Conservation (phyloP, 2,113 vertebrate species). For the Cebus imitator region DNA sequence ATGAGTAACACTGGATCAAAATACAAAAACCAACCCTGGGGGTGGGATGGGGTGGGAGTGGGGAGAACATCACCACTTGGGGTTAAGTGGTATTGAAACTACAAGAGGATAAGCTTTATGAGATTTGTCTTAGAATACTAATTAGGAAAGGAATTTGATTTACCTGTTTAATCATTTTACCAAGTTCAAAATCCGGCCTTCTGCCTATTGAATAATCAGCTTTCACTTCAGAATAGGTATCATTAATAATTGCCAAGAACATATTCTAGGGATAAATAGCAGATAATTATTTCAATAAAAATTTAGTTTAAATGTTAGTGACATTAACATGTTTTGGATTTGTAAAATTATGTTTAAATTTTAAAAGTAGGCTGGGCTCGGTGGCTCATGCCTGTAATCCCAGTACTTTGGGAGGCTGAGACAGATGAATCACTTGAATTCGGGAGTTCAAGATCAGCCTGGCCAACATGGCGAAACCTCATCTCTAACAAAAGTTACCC, state of each 20-base stretch:
- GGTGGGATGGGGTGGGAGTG: not conserved
- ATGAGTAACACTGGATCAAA: not conserved
- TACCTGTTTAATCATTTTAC: constrained; percentile 80
- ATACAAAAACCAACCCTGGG: not conserved
- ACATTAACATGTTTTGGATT: constrained; percentile 15
- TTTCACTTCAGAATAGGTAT: constrained; percentile 85
- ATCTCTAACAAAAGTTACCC: too few species aligned
- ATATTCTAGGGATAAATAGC: constrained; percentile 80
- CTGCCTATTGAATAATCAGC: constrained; percentile 78
- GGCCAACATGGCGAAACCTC: too few species aligned
- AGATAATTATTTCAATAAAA: constrained; percentile 52
- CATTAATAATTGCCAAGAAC: constrained; percentile 85
- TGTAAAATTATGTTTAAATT: constrained; percentile 47
- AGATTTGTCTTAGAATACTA: not conserved
- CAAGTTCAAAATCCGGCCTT: constrained; percentile 72
- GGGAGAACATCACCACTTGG: not conserved
- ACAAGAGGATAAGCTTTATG: not conserved
- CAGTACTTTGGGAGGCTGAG: too few species aligned
- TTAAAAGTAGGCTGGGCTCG: not conserved
- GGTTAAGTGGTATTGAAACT: constrained; percentile 7
- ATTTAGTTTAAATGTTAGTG: constrained; percentile 27
- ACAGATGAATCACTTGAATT: too few species aligned
- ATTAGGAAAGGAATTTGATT: constrained; percentile 43
- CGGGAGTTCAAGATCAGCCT: too few species aligned
- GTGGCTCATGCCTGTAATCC: too few species aligned